Conservation (phyloP, 2,888 invertebrate species). For the Eupithecia centaureata region DNA sequence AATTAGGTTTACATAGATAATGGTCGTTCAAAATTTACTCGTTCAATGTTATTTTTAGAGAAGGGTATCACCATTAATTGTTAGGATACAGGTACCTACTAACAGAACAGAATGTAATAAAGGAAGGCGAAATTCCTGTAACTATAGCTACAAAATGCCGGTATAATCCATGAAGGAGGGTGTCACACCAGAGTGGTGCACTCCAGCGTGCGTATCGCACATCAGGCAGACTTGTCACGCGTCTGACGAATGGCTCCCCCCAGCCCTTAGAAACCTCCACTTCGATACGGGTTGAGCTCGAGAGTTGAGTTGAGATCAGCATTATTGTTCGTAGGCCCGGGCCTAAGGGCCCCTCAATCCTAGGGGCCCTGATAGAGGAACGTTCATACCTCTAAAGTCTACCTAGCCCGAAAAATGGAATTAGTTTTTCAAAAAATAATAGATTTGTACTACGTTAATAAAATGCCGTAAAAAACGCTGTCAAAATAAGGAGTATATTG, state of each 20-base stretch:
- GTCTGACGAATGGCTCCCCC: constrained; percentile 6
- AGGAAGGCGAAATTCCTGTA: neutral
- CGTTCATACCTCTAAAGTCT: no score
- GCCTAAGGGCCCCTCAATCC: no score
- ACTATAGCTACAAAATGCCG: neutral
- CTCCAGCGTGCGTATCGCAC: constrained; percentile 16
- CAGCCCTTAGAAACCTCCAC: constrained; percentile 11
- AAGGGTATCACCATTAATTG: no score
- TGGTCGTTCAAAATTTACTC: no score
- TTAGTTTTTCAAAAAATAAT: no score
- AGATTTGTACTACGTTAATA: no score
- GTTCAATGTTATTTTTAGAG: no score
- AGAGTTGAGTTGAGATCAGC: neutral
- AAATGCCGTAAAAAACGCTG: no score
- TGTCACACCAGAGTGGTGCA: constrained; percentile 9
- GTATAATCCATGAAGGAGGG: neutral
- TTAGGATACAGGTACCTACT: neutral
- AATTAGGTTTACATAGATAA: no score
- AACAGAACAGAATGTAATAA: neutral
- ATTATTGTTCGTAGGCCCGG: neutral
- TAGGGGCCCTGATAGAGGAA: no score
- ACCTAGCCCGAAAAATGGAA: no score
- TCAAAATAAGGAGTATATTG: no score
- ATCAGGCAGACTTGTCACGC: constrained; percentile 9
- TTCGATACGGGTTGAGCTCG: constrained; percentile 4